Conservation (phyloP, 2,888 invertebrate genomes). For the Apamea epomidion region DNA sequence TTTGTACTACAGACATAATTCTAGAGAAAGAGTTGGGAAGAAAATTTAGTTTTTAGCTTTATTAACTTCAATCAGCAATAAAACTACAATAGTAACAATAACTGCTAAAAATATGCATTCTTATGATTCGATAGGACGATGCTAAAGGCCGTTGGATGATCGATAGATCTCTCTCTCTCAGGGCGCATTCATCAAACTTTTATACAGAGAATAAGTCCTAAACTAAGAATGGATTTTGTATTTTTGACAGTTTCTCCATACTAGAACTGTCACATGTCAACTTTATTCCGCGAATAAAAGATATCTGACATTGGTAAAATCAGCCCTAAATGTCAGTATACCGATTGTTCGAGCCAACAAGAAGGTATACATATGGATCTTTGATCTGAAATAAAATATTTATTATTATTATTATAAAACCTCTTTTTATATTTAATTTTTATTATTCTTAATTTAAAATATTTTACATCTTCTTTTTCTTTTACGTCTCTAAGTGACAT, state of each 20-base stretch:
- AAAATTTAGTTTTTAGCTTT: too few relatives aligned
- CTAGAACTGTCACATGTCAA: too few relatives aligned
- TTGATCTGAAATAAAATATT: too few relatives aligned
- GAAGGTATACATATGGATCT: neutral
- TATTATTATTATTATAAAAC: neutral
- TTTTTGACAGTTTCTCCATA: too few relatives aligned
- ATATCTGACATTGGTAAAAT: too few relatives aligned
- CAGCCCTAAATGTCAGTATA: neutral
- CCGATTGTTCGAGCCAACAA: neutral
- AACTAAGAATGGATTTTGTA: too few relatives aligned
- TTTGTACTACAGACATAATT: neutral
- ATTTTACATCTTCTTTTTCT: neutral
- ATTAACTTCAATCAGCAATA: neutral
- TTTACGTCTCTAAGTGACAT: neutral
- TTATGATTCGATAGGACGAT: neutral
- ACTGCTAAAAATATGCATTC: neutral
- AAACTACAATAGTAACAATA: neutral
- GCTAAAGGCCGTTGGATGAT: too few relatives aligned
- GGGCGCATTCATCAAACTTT: too few relatives aligned
- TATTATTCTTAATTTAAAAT: neutral
- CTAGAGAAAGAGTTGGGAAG: neutral
- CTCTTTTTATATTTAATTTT: neutral
- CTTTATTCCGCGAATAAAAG: too few relatives aligned
- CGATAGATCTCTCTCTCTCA: too few relatives aligned
- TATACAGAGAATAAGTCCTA: too few relatives aligned